These are phyloP conservation scores for Heteromormyrus szaboi DNA, from an alignment of 2,797 vertebrate species.

Conservation along the genomic window DNA sequence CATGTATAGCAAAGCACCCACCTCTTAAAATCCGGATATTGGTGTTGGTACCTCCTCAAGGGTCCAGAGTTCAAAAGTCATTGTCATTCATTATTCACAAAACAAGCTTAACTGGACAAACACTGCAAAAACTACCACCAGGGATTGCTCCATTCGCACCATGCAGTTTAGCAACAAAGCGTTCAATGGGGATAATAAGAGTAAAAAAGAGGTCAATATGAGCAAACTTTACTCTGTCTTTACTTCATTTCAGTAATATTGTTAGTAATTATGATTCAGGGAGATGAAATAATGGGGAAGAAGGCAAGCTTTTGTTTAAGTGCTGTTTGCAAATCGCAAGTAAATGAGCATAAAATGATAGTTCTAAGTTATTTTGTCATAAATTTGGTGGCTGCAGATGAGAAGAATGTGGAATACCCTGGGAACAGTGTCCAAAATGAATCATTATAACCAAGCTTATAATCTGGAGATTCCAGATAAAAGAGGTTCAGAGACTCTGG, in stretches of 20 bases:
- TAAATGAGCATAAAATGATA: neutral
- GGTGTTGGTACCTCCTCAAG: too few relatives aligned
- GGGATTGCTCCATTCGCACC: too few relatives aligned
- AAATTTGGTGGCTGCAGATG: neutral
- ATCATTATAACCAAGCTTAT: neutral
- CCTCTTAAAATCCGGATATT: too few relatives aligned
- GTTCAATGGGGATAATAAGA: too few relatives aligned
- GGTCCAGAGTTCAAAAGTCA: neutral
- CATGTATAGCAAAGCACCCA: too few relatives aligned
- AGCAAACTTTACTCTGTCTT: too few relatives aligned
- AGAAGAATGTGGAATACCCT: neutral
- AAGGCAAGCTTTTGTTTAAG: too few relatives aligned
- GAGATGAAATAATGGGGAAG: too few relatives aligned
- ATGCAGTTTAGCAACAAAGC: too few relatives aligned
- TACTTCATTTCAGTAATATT: too few relatives aligned
- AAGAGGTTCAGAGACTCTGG: neutral
- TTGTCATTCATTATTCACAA: neutral
- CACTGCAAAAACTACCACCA: neutral
- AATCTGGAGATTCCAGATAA: neutral
- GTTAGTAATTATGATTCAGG: too few relatives aligned
- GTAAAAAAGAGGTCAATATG: too few relatives aligned
- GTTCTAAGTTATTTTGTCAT: neutral
- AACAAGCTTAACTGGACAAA: neutral
- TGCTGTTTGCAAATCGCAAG: neutral
- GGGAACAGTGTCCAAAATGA: neutral